Conservation (phyloP, 37 sponge, comb jelly and placozoan species). For the Beroe ovata region DNA sequence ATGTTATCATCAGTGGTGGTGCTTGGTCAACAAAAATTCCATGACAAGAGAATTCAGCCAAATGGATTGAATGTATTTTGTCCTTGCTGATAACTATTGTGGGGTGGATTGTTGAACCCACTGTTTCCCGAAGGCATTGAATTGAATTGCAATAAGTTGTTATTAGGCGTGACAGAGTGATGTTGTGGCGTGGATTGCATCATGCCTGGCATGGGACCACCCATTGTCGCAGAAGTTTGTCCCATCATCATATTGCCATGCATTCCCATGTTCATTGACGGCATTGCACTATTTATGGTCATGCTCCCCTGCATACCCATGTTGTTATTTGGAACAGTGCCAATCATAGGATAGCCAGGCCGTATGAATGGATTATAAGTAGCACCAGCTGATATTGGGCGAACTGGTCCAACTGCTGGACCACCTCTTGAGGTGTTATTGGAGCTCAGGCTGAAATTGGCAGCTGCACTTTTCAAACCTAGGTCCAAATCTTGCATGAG, state of each 20-base stretch:
- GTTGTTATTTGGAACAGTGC: not conserved
- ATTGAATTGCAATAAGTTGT: conserved; percentile 33
- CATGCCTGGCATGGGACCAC: not conserved
- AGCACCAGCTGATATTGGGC: conserved; percentile 25
- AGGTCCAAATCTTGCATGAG: conserved; percentile 60
- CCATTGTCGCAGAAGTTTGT: not conserved
- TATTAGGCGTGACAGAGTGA: not conserved
- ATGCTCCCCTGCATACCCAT: conserved; percentile 24
- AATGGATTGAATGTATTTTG: conserved; percentile 50
- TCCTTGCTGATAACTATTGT: conserved; percentile 43
- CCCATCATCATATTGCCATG: conserved; percentile 13
- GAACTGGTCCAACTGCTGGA: conserved; percentile 61
- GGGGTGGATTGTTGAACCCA: not conserved
- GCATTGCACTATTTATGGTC: not conserved
- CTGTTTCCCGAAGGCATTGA: not conserved
- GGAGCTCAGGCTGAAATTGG: conserved; percentile 28
- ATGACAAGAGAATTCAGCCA: conserved; percentile 7
- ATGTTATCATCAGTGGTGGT: too few species aligned
- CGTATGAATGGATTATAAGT: conserved; percentile 56
- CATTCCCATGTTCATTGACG: conserved; percentile 35
- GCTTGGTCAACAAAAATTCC: too few species aligned
- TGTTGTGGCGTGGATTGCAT: not conserved
- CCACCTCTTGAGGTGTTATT: not conserved
- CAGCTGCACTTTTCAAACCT: conserved; percentile 45
- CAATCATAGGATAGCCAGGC: conserved; percentile 41